Evolutionary conservation across 30 jellyfish, hydroid and myxozoan species (phyloP).

Genomic region (Mastigias papua): DNA sequence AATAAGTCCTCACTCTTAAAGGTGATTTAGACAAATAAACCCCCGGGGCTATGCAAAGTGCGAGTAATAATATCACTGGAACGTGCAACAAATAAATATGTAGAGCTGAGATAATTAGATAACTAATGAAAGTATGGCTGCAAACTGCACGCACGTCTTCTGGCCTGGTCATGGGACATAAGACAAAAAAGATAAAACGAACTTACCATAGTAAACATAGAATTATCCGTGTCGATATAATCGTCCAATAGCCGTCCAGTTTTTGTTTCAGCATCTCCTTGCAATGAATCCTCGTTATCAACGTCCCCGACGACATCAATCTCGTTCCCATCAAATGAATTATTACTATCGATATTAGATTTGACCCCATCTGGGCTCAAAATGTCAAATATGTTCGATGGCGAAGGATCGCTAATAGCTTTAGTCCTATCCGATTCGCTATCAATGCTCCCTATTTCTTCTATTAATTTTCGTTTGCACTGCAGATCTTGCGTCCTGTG

Average conservation of each 20-base stretch:
- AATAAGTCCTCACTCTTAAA: too few relatives aligned
- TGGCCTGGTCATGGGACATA: background rate
- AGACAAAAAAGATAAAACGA: background rate
- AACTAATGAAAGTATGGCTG: too few relatives aligned
- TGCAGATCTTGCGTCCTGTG: constrained; percentile 85
- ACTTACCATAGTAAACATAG: constrained; percentile 81
- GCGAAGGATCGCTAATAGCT: background rate
- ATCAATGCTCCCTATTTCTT: constrained; percentile 52
- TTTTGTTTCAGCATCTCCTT: constrained; percentile 17
- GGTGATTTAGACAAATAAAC: too few relatives aligned
- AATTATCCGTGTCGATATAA: constrained; percentile 49
- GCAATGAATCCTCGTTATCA: constrained; percentile 56
- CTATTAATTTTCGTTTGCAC: constrained; percentile 64
- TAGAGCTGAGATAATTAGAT: too few relatives aligned
- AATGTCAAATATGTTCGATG: constrained; percentile 40
- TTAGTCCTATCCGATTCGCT: constrained; percentile 8
- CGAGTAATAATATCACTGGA: too few relatives aligned
- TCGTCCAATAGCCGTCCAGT: constrained; percentile 66
- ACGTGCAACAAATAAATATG: too few relatives aligned
- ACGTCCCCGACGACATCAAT: constrained; percentile 87
- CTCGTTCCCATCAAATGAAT: constrained; percentile 81
- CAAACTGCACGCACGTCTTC: too few relatives aligned
- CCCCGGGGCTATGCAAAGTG: too few relatives aligned
- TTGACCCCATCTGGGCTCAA: constrained; percentile 22
- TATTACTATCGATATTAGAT: constrained; percentile 29